phyloP scores from a whole-genome alignment of 2,113 vertebrate genomes.

The Colius striatus region DNA sequence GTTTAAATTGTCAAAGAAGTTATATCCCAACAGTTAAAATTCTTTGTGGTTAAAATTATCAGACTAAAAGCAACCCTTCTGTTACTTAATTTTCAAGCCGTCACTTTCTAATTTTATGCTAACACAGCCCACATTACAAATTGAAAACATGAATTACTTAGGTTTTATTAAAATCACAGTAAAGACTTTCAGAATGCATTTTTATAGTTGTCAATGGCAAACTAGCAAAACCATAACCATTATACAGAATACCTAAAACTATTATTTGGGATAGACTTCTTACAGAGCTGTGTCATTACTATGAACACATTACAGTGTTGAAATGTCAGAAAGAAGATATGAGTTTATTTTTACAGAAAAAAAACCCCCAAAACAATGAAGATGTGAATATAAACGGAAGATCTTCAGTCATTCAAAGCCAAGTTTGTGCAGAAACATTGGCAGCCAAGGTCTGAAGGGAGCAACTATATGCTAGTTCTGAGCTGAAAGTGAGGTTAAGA shows the following conservation, averaged over 20 bases:
- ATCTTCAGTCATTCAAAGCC: neutral
- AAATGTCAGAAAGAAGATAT: neutral
- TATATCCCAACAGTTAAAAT: neutral
- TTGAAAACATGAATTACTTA: neutral
- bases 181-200: neutral
- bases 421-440: neutral
- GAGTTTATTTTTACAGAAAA: neutral
- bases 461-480: neutral
- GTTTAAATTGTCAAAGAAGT: neutral
- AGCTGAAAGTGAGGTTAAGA: neutral
- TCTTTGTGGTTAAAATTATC: neutral
- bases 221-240: neutral
- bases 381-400: neutral
- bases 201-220: neutral
- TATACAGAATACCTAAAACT: neutral
- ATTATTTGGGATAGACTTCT: neutral
- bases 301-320: neutral
- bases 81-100: neutral
- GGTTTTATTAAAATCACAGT: neutral
- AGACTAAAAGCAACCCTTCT: neutral
- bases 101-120: slow-evolving; percentile 7
- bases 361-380: neutral
- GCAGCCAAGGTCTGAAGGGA: neutral
- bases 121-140: neutral
- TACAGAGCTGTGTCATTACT: neutral